Conservation (phyloP, 1,140 invertebrate genomes). For the Probaryconus sp. region DNA sequence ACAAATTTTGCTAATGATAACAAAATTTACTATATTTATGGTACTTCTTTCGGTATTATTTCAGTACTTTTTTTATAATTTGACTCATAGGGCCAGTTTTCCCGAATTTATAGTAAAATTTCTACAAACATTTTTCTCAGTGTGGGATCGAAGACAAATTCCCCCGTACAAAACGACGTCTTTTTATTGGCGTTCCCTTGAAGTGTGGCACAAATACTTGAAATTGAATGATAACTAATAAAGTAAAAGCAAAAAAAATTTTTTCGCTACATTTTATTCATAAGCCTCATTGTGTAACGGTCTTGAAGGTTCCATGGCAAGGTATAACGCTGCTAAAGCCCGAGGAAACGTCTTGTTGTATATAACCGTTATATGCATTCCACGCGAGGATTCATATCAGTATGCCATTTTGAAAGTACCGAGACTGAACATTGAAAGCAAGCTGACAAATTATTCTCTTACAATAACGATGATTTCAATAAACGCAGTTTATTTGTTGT, state of each 20-base stretch:
- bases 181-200: conserved; percentile 14
- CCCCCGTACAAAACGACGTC: background rate
- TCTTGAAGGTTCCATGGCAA: conserved; percentile 48
- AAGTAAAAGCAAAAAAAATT: conserved; percentile 33
- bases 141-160: conserved; percentile 3
- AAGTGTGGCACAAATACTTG: too few relatives aligned
- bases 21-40: too few relatives aligned
- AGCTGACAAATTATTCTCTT: conserved; percentile 51
- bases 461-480: conserved; percentile 52
- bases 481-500: conserved; percentile 38
- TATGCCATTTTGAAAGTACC: conserved; percentile 61
- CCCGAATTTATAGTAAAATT: conserved; percentile 23
- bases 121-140: too few relatives aligned
- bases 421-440: conserved; percentile 49
- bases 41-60: too few relatives aligned
- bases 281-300: conserved; percentile 58
- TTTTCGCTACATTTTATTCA: conserved; percentile 61
- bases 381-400: conserved; percentile 61
- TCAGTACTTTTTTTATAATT: too few relatives aligned
- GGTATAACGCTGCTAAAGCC: conserved; percentile 36
- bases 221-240: conserved; percentile 32
- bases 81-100: conserved; percentile 11
- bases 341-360: conserved; percentile 55
- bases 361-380: conserved; percentile 62
- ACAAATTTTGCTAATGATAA: too few relatives aligned